These are phyloP conservation scores for Ellobium chinense DNA, from an alignment of 2,888 invertebrate genomes.

Conservation along the genomic window DNA sequence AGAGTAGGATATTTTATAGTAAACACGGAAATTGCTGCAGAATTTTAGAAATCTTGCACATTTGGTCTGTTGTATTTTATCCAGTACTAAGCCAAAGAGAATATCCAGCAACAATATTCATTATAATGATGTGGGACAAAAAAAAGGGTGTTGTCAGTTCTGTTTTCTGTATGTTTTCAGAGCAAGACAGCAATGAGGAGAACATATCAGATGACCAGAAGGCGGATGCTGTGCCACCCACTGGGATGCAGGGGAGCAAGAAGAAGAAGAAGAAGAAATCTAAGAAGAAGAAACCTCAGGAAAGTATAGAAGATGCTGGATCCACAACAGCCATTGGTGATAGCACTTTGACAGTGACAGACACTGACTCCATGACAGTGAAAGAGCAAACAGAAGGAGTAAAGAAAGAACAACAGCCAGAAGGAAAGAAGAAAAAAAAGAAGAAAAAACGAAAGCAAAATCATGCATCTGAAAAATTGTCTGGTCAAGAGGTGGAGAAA, in stretches of 20 bases:
- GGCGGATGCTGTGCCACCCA: slow-evolving; percentile 17
- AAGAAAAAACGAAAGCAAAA: slow-evolving; percentile 44
- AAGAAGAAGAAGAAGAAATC: slow-evolving; percentile 27
- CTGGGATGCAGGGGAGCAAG: slow-evolving; percentile 12
- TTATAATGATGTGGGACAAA: too few relatives aligned
- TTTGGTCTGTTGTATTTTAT: too few relatives aligned
- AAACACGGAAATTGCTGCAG: too few relatives aligned
- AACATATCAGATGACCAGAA: slow-evolving; percentile 11
- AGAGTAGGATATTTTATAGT: too few relatives aligned
- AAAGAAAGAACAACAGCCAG: slow-evolving; percentile 5
- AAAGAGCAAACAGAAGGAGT: slow-evolving; percentile 19
- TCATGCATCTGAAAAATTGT: background rate
- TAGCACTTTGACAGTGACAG: too few relatives aligned
- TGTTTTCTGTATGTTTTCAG: slow-evolving; percentile 8
- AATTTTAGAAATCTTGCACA: too few relatives aligned
- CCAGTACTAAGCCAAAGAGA: too few relatives aligned
- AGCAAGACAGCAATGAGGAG: slow-evolving; percentile 31
- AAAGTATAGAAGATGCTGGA: slow-evolving; percentile 29
- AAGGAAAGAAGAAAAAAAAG: slow-evolving; percentile 35
- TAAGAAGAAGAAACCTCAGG: slow-evolving; percentile 11
- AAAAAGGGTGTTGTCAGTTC: background rate
- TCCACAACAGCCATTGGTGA: too few relatives aligned
- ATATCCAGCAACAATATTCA: too few relatives aligned
- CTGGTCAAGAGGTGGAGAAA: background rate
- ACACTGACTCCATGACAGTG: too few relatives aligned